Base-by-base conservation (phyloP, 2,888 invertebrate species). In the Halictus ligatus region DNA sequence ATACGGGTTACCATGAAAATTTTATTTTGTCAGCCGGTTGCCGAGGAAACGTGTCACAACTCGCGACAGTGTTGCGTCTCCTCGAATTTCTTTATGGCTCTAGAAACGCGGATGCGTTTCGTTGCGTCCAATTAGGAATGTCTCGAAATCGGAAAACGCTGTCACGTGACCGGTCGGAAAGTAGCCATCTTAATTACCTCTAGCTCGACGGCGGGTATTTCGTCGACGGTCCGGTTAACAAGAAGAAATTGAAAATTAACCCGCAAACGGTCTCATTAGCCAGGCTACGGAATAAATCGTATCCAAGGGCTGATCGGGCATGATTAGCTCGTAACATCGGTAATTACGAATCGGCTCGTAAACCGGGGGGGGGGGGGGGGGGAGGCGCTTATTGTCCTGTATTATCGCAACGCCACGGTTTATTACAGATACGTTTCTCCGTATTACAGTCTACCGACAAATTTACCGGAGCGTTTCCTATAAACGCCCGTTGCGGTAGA, bases 291-390 rank as follows among this genome's bases (percentile, higher is more conserved):
- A 46, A 85, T 85, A 85, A 85, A 85, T 81, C 86, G 50, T 50
- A 50, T 67, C 25, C 46, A n/a, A 58, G 25, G 29, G 64, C 43
- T 67, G 83, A 87, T 87, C 83, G 80, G 40, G 71, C 64, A 64
- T 83, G 87, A 87, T 87, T 87, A 78, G 80, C 72, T 46, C 80
- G 83, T 78, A 82, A 64, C 87, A 83, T 79, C 79, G 89, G 78
- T 85, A 88, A 90, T 91, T 90, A 90, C 86, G 84, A 78, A 80
- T 87, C 87, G 86, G 58, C 84, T 58, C 88, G 84, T 82, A 80
- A 69, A 76, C 46, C 75, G 83, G 73, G 81, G 73, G 74, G n/a
- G 3, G 35, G 35, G 35, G 5, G 35, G 35, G 35, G 73, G 81
- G 73, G 50, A 12, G 21, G 72, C 76, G 90, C 80, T 90, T 87